Base-by-base conservation (phyloP, 1,140 invertebrate species). In the Drosophila murphyi region DNA sequence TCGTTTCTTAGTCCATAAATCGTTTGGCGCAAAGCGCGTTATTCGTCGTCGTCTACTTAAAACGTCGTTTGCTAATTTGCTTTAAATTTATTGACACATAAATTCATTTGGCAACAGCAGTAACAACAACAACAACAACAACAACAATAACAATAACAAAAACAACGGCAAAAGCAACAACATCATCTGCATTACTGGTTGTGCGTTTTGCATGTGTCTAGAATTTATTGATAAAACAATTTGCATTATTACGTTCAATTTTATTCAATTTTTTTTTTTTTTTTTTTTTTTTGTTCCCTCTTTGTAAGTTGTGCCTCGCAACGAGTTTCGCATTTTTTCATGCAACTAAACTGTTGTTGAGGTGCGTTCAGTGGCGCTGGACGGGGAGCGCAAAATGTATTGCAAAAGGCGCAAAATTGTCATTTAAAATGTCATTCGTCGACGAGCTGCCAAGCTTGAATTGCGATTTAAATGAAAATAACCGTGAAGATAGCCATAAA, bases 211-310 rank as follows among this genome's bases (percentile, higher is more conserved):
- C 68, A 62, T 80, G 72, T 85, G 75, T 82, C 62, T 87, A 88
- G 83, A 88, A 88, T 88, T 88, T 88, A 88, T 88, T 88, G 85
- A 88, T 88, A 76, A 88, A 88, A 89, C 77, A 89, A 89, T 89
- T 88, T 88, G 80, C 85, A 88, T 88, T 88, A 89, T 89, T 88
- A 88, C 85, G 67, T 78, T 75, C 77, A 89, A 80, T 78, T 83
- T 74, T 87, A 83, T 80, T 86, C 70, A 59, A 73, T 68, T 48
- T 54, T 28, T 64, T 35, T 28, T 32, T 28, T 64, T 35, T 28
- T 12, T 34, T 37, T 7, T 28, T 68, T 52, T 51, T 45, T 32
- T 34, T 50, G 34, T 50, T 28, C n/a, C 35, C 41, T 63, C 8
- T 32, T 20, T 43, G 29, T 55, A 34, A 10, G 29, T 28, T 29